Base-by-base conservation (phyloP, 2,797 vertebrate genomes). In the Ceryle rudis region DNA sequence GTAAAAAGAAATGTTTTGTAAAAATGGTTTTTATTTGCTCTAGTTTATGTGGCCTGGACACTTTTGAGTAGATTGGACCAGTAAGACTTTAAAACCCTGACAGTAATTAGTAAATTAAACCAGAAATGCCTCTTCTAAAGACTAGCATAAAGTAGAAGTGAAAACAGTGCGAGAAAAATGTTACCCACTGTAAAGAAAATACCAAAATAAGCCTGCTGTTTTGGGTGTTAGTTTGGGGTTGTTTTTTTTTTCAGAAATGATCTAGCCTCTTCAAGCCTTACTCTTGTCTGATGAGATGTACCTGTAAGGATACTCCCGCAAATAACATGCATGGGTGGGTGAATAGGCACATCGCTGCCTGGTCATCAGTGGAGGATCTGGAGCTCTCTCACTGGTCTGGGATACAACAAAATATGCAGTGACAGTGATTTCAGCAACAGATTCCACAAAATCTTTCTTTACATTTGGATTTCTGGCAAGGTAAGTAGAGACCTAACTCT, bases 391-490 rank as follows among this genome's bases (percentile, higher is more conserved):
- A 31, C 6, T 39, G 31, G 39, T 23, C 55, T 80, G 44, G 55
- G 33, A 65, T 81, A 46, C 51, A 83, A 5, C n/a, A 80, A 74
- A 64, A 42, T 37, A 31, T 17, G 29, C 37, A 49, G n/a, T 15
- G 14, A 77, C 49, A 39, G 25, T 62, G 39, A 67, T 81, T 91
- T 89, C 77, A 94, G 71, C n/a, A 89, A 75, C 1, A 70, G 20
- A 81, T 89, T 81, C 60, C 73, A 84, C 66, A 15, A 72, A 28
- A 21, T 79, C 42, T 79, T 62, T 77, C 92, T 81, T 91, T 81
- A 39, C 37, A 13, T 81, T 93, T 95, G 85, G 80, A 64, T 84
- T 75, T 91, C 83, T 96, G 93, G 93, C 82, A 90, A 81, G 77
- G 70, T 70, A 64, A 73, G 64, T 4, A 79, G 31, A 89, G 78